Percentiles rank a stretch among this genome's conserved stretches.
Evolutionary conservation across 2,797 vertebrate genomes (phyloP).

Genomic region (Neosilurus mollespiculum): DNA sequence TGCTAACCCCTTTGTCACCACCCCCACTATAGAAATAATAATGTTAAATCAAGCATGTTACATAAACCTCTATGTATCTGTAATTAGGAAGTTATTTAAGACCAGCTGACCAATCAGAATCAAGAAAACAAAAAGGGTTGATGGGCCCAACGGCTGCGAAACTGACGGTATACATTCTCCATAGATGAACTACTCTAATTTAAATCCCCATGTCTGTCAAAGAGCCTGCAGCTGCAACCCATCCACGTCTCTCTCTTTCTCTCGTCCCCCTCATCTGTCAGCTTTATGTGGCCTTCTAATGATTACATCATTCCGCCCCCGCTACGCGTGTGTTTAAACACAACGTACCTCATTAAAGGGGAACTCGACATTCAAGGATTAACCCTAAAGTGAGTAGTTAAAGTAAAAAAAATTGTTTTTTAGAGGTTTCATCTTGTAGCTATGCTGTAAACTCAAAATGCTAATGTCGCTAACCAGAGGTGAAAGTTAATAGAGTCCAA

Average conservation of each 20-base stretch:
- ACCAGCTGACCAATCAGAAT: not conserved
- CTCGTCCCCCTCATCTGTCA: not conserved
- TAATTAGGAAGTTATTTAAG: not conserved
- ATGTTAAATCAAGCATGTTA: not conserved
- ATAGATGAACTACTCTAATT: conserved; percentile 17
- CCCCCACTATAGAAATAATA: not conserved
- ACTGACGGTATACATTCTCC: not conserved
- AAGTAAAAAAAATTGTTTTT: not conserved
- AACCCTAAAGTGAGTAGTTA: conserved; percentile 1
- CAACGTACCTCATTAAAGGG: conserved; percentile 2
- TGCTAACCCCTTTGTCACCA: too few relatives aligned
- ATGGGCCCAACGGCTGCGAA: not conserved
- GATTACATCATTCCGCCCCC: conserved; percentile 36
- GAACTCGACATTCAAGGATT: conserved; percentile 6
- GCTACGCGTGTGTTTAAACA: conserved; percentile 58
- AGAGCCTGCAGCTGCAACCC: conserved; percentile 57
- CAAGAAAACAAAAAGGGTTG: not conserved
- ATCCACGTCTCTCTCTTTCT: conserved; percentile 12
- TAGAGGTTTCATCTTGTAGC: conserved; percentile 1
- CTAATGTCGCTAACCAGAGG: conserved; percentile 23
- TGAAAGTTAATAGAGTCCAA: conserved; percentile 23
- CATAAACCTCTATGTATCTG: not conserved
- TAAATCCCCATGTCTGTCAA: conserved; percentile 44
- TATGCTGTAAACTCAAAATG: not conserved
- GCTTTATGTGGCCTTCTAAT: conserved; percentile 23